phyloP scores from a whole-genome alignment of 2,113 vertebrate species.

The Caranx ignobilis region DNA sequence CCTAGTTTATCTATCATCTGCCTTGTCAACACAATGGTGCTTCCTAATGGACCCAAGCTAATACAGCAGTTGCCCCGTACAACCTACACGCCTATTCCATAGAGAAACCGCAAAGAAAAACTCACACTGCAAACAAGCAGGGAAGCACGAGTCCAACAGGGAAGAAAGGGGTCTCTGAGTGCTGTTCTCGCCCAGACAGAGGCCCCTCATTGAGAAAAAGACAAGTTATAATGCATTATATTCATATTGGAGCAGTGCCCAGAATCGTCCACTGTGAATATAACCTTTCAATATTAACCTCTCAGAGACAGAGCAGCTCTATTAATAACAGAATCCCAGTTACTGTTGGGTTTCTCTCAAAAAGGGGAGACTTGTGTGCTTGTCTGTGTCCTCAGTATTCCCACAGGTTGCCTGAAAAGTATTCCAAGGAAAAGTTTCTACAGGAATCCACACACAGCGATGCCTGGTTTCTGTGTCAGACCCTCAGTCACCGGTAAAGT shows the following conservation, averaged over 20 bases:
- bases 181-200: conserved; percentile 17
- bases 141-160: conserved; percentile 33
- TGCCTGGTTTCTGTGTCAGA: conserved; percentile 12
- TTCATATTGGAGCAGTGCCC: conserved; percentile 56
- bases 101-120: conserved; percentile 28
- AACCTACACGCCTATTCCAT: conserved; percentile 27
- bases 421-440: conserved; percentile 1
- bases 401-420: conserved; percentile 7
- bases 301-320: conserved; percentile 15
- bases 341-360: conserved; percentile 16
- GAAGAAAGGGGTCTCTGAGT: conserved; percentile 22
- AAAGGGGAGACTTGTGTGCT: background rate
- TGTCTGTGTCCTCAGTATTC: background rate
- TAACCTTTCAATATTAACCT: conserved; percentile 57
- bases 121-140: conserved; percentile 51
- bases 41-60: conserved; percentile 29
- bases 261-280: conserved; percentile 49
- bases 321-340: conserved; percentile 55
- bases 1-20: conserved; percentile 30
- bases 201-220: conserved; percentile 52
- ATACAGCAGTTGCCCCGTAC: conserved; percentile 26
- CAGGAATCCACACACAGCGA: background rate
- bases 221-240: conserved; percentile 56
- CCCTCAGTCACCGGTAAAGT: conserved; percentile 3
- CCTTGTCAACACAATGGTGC: conserved; percentile 29